Evolutionary conservation across 2,113 vertebrate species (phyloP), one percentile per base, ranked within the genome.

Genomic region (Urocolius indicus): DNA sequence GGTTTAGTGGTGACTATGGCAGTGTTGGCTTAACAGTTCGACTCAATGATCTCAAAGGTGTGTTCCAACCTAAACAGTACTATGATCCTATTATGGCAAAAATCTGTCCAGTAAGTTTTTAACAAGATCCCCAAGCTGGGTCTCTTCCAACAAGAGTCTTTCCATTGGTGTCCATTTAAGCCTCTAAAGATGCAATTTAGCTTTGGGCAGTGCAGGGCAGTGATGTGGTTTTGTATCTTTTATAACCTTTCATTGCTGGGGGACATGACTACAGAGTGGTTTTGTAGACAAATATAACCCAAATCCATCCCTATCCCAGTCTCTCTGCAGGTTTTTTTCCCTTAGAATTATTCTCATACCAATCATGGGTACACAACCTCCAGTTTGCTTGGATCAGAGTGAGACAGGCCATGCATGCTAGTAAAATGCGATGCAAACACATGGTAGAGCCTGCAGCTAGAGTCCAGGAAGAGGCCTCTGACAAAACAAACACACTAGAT

Each of bases 251-350:
- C 62, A 8, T 4, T 41, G 4, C 13, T 24, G 57, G 13, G 26
- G 26, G 21, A 4, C 27, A 8, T 2, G 36, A 34, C 13, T 22
- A 2, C 30, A 18, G 1, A 6, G 5, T 3, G 7, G 0, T 16
- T 66, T 77, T 67, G 46, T 36, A 75, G 49, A 22, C 18, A 82
- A n/a, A 22, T n/a, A 27, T 3, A 65, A 78, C 16, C 38, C 54
- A 45, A 5, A 13, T 36, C 43, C 18, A 54, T 15, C 15, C 10
- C 52, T 19, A 8, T 1, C 34, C 36, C 57, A 19, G 23, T 30
- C 8, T 38, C n/a, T 12, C 61, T 80, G 41, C 9, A 24, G 17
- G 10, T 10, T 11, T 55, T 13, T 66, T 80, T 41, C 7, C 27
- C 16, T n/a, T 22, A 41, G 54, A 83, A 22, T 54, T 5, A 14